A percentile compares a stretch with the other conserved stretches of the same genome.
Evolutionary conservation across 1,140 invertebrate genomes (phyloP).

Genomic region (Drosophila asahinai): DNA sequence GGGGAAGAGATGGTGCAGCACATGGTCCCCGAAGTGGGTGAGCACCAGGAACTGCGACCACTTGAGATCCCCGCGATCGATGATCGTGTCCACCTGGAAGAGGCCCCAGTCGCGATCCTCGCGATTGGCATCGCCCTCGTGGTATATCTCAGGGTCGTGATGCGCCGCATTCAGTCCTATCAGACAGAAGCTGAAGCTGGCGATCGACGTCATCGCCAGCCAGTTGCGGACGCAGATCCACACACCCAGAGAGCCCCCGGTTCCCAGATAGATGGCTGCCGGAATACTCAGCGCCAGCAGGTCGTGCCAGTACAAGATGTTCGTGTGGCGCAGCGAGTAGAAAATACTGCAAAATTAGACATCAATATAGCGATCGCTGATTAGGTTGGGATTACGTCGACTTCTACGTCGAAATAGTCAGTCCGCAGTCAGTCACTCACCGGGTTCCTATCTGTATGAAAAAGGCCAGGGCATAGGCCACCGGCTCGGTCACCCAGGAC

Average conservation of each 20-base stretch:
- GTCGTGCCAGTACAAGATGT: constrained; percentile 83
- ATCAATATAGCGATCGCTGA: constrained; percentile 33
- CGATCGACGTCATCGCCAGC: constrained; percentile 87
- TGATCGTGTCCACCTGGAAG: constrained; percentile 90
- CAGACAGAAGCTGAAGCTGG: constrained; percentile 88
- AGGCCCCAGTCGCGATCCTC: constrained; percentile 91
- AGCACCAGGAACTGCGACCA: constrained; percentile 89
- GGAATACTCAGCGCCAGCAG: constrained; percentile 86
- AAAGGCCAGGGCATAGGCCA: constrained; percentile 86
- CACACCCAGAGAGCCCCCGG: constrained; percentile 56
- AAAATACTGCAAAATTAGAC: constrained; percentile 59
- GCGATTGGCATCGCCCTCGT: constrained; percentile 91
- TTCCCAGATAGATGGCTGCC: constrained; percentile 85
- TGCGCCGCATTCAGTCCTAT: constrained; percentile 92
- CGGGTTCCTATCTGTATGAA: constrained; percentile 74
- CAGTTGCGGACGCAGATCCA: constrained; percentile 86
- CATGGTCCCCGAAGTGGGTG: constrained; percentile 91
- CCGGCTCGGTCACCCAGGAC: constrained; percentile 86
- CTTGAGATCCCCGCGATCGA: constrained; percentile 90
- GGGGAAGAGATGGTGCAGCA: constrained; percentile 93
- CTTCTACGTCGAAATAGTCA: constrained; percentile 5
- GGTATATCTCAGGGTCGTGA: constrained; percentile 93
- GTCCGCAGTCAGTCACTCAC: constrained; percentile 50
- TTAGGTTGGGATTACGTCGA: constrained; percentile 6
- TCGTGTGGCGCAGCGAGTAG: constrained; percentile 69